phyloP scores from a whole-genome alignment of 2,888 invertebrate genomes.

The Andrena camellia region DNA sequence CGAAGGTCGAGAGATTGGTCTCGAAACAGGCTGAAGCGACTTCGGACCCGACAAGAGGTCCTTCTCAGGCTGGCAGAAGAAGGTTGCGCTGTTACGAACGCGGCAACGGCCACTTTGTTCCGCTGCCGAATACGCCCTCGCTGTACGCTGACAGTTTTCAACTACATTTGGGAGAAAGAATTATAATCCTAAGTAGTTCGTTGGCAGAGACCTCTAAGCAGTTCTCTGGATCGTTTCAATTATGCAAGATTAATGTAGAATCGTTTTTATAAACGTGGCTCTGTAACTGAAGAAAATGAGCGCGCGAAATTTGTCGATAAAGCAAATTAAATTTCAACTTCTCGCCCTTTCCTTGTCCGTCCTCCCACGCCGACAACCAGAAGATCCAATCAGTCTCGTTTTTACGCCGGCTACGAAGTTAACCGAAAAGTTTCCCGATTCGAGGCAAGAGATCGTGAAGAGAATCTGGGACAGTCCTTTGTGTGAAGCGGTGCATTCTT shows the following conservation, averaged over 20 bases:
- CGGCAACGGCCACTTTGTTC: slow-evolving; percentile 3
- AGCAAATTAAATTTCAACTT: slow-evolving; percentile 25
- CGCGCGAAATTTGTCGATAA: background rate
- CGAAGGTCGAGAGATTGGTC: slow-evolving; percentile 45
- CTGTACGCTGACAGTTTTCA: slow-evolving; percentile 11
- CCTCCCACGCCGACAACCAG: background rate
- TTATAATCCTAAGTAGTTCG: background rate
- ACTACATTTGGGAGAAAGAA: background rate
- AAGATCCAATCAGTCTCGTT: slow-evolving; percentile 35
- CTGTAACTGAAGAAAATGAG: background rate
- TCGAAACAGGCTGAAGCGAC: slow-evolving; percentile 62
- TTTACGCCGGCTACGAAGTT: slow-evolving; percentile 19
- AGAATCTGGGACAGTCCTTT: slow-evolving; percentile 49
- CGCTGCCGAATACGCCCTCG: slow-evolving; percentile 9
- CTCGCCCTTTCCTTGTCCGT: background rate
- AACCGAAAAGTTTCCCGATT: slow-evolving; percentile 30
- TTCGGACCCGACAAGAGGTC: slow-evolving; percentile 62
- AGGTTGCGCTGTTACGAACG: slow-evolving; percentile 49
- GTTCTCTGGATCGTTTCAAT: background rate
- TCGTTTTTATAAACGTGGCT: background rate
- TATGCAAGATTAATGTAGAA: background rate
- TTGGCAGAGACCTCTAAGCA: too few species aligned
- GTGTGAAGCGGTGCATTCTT: slow-evolving; percentile 69
- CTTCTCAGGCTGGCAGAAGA: slow-evolving; percentile 64
- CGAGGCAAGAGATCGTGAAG: background rate